These are phyloP conservation scores for Maconellicoccus hirsutus DNA, from an alignment of 1,140 invertebrate genomes.

Conservation along the genomic window DNA sequence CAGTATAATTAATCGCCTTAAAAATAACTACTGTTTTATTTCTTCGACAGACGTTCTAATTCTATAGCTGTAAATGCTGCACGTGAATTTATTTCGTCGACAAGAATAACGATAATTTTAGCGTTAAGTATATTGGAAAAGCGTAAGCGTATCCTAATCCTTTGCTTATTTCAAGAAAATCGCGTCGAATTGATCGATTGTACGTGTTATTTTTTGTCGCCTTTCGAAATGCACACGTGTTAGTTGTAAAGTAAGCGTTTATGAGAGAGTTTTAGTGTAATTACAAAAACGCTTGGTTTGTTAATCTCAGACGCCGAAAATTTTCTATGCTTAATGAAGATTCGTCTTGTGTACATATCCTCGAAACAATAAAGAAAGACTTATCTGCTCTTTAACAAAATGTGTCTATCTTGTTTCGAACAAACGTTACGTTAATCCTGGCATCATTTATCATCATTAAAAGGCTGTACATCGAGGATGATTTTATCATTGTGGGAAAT, in stretches of 20 bases:
- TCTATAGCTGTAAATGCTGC: too few species aligned
- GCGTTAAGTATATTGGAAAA: neutral
- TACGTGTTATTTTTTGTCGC: too few species aligned
- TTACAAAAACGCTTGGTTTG: neutral
- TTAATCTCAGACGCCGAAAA: neutral
- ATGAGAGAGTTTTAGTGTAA: neutral
- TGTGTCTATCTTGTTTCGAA: neutral
- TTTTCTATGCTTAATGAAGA: slow-evolving; percentile 3
- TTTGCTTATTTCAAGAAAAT: too few species aligned
- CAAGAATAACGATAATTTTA: too few species aligned
- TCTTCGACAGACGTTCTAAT: too few species aligned
- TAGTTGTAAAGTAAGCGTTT: too few species aligned
- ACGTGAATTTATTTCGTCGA: too few species aligned
- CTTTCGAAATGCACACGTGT: too few species aligned
- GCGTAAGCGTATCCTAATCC: neutral
- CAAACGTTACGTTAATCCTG: neutral
- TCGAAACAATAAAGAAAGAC: neutral
- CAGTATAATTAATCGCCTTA: too few species aligned
- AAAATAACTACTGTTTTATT: too few species aligned
- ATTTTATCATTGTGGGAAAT: slow-evolving; percentile 9
- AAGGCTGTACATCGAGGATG: neutral
- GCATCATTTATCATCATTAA: slow-evolving; percentile 9
- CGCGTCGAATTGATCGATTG: too few species aligned
- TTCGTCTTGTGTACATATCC: neutral
- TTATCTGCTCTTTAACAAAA: neutral